phyloP scores from a whole-genome alignment of 2,888 invertebrate species.

The Scaptomyza parva region DNA sequence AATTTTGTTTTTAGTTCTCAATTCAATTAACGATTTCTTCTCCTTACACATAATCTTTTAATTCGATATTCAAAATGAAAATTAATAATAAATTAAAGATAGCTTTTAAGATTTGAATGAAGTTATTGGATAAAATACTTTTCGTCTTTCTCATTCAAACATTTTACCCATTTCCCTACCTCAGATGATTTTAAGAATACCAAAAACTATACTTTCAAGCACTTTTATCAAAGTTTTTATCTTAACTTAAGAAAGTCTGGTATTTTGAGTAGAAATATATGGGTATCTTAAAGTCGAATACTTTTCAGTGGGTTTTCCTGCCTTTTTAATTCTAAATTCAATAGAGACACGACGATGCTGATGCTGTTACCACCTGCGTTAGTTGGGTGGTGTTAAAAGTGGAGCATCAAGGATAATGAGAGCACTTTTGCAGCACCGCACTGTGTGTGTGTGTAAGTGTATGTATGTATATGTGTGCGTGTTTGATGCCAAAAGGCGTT shows the following conservation, averaged over 20 bases:
- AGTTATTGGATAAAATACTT: no score
- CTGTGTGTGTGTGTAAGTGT: constrained; percentile 19
- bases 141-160: no score
- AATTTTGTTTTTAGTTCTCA: no score
- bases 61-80: no score
- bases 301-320: no score
- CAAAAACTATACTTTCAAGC: neutral
- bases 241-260: neutral
- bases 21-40: no score
- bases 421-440: constrained; percentile 61
- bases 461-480: constrained; percentile 6
- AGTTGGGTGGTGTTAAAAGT: constrained; percentile 61
- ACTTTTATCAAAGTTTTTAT: neutral
- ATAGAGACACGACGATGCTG: no score
- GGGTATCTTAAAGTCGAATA: neutral
- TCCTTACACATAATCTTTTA: no score
- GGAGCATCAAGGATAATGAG: constrained; percentile 76
- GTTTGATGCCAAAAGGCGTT: constrained; percentile 15
- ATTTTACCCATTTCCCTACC: no score
- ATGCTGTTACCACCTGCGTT: constrained; percentile 35
- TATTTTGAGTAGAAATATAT: no score
- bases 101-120: no score
- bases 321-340: constrained; percentile 14
- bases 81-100: no score
- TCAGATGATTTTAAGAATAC: neutral